phyloP scores from a whole-genome alignment of 1,140 invertebrate species.

The Grapholita molesta region DNA sequence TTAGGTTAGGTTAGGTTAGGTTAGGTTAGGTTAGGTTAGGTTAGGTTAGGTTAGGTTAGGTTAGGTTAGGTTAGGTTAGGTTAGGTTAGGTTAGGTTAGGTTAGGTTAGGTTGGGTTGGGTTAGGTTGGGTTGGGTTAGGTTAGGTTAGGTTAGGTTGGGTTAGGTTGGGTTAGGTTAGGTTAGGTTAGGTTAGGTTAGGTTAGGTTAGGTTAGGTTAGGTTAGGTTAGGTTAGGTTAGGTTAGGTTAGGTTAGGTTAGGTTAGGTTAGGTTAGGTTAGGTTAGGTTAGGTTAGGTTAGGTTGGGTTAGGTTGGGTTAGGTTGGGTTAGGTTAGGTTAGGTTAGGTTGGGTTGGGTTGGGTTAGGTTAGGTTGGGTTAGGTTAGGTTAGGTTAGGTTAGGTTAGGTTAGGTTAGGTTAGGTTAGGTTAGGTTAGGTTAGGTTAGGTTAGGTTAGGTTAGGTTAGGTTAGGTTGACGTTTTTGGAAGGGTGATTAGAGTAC shows the following conservation, averaged over 20 bases:
- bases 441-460: too few relatives aligned
- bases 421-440: too few relatives aligned
- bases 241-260: slow-evolving; percentile 39
- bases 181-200: slow-evolving; percentile 26
- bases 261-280: slow-evolving; percentile 45
- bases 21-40: slow-evolving; percentile 23
- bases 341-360: too few relatives aligned
- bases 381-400: too few relatives aligned
- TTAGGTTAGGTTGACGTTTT: too few relatives aligned
- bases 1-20: slow-evolving; percentile 4
- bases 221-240: slow-evolving; percentile 25
- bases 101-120: slow-evolving; percentile 16
- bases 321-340: too few relatives aligned
- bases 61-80: slow-evolving; percentile 24
- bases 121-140: slow-evolving; percentile 21
- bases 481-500: too few relatives aligned
- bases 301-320: too few relatives aligned
- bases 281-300: slow-evolving; percentile 30
- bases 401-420: too few relatives aligned
- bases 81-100: slow-evolving; percentile 17
- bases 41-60: slow-evolving; percentile 24
- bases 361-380: too few relatives aligned
- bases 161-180: slow-evolving; percentile 26
- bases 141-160: slow-evolving; percentile 21
- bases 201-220: slow-evolving; percentile 25